Conservation (phyloP, 2,797 vertebrate genomes). For the Syngnathus acus region DNA sequence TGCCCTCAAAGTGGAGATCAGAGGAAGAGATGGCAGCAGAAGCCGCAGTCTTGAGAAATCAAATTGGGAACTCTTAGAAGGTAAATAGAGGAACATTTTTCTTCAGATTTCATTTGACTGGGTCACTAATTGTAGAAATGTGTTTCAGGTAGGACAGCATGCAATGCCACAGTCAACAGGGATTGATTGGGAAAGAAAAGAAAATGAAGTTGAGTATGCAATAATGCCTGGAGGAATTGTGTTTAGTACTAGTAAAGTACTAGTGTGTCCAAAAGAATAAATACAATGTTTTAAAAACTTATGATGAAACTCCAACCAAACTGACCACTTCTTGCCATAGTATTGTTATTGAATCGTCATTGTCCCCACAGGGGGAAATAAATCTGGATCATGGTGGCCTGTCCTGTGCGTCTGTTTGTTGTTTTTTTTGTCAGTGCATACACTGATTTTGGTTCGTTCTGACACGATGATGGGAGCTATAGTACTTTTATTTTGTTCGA, state of each 20-base stretch:
- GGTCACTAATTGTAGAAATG: background rate
- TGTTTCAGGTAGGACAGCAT: background rate
- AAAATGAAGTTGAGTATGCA: background rate
- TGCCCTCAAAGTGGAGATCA: constrained; percentile 70
- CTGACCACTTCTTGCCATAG: too few species aligned
- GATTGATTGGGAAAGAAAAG: background rate
- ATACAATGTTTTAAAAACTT: too few species aligned
- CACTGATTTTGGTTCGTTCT: too few species aligned
- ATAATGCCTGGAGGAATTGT: background rate
- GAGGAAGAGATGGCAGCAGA: constrained; percentile 81
- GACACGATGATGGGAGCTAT: too few species aligned
- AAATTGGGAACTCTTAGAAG: constrained; percentile 53
- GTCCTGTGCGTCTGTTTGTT: too few species aligned
- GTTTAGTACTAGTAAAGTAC: background rate
- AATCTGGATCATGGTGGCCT: too few species aligned
- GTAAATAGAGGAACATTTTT: background rate
- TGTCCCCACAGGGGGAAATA: too few species aligned
- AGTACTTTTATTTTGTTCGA: too few species aligned
- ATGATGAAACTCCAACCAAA: too few species aligned
- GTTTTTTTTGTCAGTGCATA: too few species aligned
- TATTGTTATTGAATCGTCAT: too few species aligned
- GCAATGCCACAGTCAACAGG: background rate
- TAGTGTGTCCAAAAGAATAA: background rate
- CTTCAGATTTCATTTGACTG: background rate
- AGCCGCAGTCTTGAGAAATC: constrained; percentile 64